Evolutionary conservation across 2,888 invertebrate genomes (phyloP).

Genomic region (Scaptomyza reducta): DNA sequence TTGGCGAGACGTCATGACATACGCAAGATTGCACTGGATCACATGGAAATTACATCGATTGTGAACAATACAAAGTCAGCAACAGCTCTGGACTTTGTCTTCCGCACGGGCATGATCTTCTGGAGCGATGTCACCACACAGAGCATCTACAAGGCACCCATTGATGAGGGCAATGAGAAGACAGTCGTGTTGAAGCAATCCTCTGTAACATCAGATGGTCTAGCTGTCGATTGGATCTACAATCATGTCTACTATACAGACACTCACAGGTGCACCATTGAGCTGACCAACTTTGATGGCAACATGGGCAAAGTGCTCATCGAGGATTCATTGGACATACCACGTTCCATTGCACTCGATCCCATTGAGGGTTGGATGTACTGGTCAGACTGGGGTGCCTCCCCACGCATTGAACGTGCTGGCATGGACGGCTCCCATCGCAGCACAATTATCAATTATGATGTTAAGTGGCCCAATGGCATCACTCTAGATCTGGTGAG

Average conservation of each 20-base stretch:
- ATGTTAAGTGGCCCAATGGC: conserved; percentile 98
- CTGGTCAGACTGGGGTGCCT: conserved; percentile 99
- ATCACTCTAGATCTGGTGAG: conserved; percentile 95
- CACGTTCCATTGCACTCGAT: conserved; percentile 96
- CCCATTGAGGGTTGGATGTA: conserved; percentile 98
- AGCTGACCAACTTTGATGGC: conserved; percentile 95
- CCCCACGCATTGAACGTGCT: conserved; percentile 96
- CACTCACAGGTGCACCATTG: conserved; percentile 95
- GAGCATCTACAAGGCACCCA: conserved; percentile 97
- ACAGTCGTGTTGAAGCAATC: conserved; percentile 93
- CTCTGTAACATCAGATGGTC: conserved; percentile 95
- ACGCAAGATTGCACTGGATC: conserved; percentile 95
- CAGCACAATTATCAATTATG: conserved; percentile 92
- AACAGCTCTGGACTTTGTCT: conserved; percentile 97
- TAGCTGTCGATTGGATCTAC: conserved; percentile 99
- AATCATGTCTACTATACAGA: conserved; percentile 99
- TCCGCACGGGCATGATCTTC: conserved; percentile 96
- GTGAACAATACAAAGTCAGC: conserved; percentile 96
- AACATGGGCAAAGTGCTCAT: conserved; percentile 95
- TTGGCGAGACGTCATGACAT: conserved; percentile 96
- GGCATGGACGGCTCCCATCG: conserved; percentile 98
- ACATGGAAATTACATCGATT: conserved; percentile 96
- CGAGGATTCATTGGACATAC: conserved; percentile 93
- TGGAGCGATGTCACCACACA: conserved; percentile 98
- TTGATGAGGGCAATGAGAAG: conserved; percentile 94